Base-by-base conservation (phyloP, 2,113 vertebrate genomes). In the Gopherus flavomarginatus region DNA sequence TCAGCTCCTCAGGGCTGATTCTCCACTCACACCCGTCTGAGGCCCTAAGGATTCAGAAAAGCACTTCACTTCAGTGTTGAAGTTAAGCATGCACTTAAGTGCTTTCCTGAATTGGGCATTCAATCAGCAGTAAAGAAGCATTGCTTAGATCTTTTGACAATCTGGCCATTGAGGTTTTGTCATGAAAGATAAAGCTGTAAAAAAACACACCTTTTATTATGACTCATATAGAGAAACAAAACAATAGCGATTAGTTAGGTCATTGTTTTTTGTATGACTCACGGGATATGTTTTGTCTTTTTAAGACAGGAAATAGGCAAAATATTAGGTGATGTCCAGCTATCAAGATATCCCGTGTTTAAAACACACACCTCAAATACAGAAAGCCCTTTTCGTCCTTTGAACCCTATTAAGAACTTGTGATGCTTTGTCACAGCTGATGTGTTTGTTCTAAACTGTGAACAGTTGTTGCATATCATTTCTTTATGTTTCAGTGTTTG, bases 351-450 rank as follows among this genome's bases (percentile, higher is more conserved):
- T 92, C 56, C 16, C 86, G 59, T 85, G 21, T 86, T 31, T 26
- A 80, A 95, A 91, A 77, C 52, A 47, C 12, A 78, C 44, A 21
- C 38, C 89, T 93, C 52, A 56, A 92, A 26, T 93, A 47, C 65
- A 94, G 86, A 83, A 93, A 96, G 47, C 75, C 90, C 91, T 94
- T 83, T 38, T 87, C 87, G 72, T 85, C 85, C 81, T 94, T 92
- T 29, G 62, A 88, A 89, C 72, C 89, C 85, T 93, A 92, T 87
- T 69, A 96, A 78, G 95, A 95, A 93, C 93, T 90, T 75, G 87
- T 84, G 85, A 89, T 59, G 50, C 89, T 89, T 96, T 96, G 84
- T 83, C 62, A 88, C 94, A 96, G 92, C 89, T 97, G 94, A 88
- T 97, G 95, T 96, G 94, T 69, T 94, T 93, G 56, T 83, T 88